Percentiles rank a stretch among this genome's conserved stretches.
Conservation (phyloP, 2,797 vertebrate genomes). For the Myoxocephalus aenaeus region DNA sequence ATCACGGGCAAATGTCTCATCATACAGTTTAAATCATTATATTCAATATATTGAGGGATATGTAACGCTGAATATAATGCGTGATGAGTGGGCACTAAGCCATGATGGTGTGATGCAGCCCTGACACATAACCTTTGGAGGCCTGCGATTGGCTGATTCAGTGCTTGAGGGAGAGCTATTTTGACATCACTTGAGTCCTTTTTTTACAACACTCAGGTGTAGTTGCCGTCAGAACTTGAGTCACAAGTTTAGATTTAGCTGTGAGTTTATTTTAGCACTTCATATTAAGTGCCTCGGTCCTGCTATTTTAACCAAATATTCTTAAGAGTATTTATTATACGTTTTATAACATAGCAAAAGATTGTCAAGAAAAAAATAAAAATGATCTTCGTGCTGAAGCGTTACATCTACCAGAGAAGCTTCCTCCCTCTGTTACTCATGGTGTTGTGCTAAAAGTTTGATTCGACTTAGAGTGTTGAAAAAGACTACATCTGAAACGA, state of each 20-base stretch:
- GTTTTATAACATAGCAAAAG: background rate
- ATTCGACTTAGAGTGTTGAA: slow-evolving; percentile 57
- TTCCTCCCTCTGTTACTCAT: slow-evolving; percentile 25
- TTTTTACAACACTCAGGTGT: slow-evolving; percentile 14
- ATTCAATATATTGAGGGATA: background rate
- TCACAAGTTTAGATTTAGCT: slow-evolving; percentile 36
- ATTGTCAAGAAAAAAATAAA: background rate
- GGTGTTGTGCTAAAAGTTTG: slow-evolving; percentile 43
- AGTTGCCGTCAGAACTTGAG: slow-evolving; percentile 8
- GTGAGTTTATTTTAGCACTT: slow-evolving; percentile 19
- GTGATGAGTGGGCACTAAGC: slow-evolving; percentile 35
- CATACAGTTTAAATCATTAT: too few species aligned
- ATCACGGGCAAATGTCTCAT: background rate
- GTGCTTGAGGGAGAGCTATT: slow-evolving; percentile 2
- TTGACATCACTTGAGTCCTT: slow-evolving; percentile 11
- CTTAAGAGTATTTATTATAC: background rate
- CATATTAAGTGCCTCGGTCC: background rate
- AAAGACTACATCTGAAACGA: too few species aligned
- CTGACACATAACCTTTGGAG: slow-evolving; percentile 31
- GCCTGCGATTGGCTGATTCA: slow-evolving; percentile 29
- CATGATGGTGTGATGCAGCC: slow-evolving; percentile 24
- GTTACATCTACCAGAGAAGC: slow-evolving; percentile 15
- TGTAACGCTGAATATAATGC: background rate
- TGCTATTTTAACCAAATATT: background rate
- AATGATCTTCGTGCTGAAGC: slow-evolving; percentile 7